Percentiles rank a stretch among this genome's conserved stretches.
Conservation (phyloP, 2,113 vertebrate genomes). For the Sterrhoptilus dennistouni region DNA sequence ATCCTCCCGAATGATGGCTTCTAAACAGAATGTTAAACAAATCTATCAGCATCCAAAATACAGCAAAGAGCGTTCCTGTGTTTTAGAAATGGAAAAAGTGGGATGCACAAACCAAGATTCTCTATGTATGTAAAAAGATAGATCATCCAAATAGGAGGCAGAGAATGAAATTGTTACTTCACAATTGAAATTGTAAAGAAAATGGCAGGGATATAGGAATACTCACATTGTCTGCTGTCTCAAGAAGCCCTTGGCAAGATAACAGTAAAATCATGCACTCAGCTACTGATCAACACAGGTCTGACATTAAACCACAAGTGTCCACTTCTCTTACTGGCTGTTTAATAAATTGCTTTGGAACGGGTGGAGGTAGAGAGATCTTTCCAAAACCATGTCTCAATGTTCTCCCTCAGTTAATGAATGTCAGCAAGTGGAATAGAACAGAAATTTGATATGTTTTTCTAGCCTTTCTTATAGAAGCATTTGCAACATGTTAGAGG, state of each 20-base stretch:
- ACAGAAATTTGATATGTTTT: constrained; percentile 52
- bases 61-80: background rate
- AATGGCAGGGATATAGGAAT: background rate
- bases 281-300: background rate
- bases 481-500: constrained; percentile 43
- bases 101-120: background rate
- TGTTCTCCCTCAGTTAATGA: constrained; percentile 53
- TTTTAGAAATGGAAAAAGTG: background rate
- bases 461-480: constrained; percentile 44
- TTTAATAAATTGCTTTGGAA: constrained; percentile 49
- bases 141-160: background rate
- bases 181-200: background rate
- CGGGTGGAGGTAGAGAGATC: background rate
- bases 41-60: background rate
- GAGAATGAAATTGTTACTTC: background rate
- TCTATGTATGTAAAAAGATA: background rate
- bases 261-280: background rate
- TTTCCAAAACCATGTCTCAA: constrained; percentile 19
- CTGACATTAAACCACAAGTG: constrained; percentile 30
- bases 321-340: constrained; percentile 4
- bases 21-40: background rate
- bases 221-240: background rate
- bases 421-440: constrained; percentile 57
- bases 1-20: background rate
- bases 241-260: background rate